Percentiles rank a stretch among this genome's conserved stretches.
Conservation (phyloP, 1,140 invertebrate species). For the Drosophila virilis region DNA sequence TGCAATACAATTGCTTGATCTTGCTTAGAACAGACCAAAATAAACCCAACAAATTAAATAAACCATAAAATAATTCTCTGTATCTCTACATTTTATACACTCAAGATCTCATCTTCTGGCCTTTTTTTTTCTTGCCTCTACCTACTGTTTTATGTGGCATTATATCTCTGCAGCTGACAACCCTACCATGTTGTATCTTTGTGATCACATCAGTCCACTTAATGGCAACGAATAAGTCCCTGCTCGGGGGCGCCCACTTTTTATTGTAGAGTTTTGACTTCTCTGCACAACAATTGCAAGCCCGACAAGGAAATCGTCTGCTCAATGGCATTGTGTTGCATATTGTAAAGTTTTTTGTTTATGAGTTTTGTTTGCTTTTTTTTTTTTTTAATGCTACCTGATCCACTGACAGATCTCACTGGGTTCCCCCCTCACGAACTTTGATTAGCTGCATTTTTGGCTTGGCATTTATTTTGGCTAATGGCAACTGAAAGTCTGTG, state of each 20-base stretch:
- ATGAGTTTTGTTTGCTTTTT: constrained; percentile 2
- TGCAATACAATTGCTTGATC: background rate
- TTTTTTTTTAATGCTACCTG: constrained; percentile 26
- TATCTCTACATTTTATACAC: background rate
- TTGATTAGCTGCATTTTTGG: constrained; percentile 17
- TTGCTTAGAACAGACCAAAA: background rate
- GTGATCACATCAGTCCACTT: background rate
- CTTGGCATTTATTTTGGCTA: constrained; percentile 32
- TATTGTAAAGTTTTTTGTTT: too few relatives aligned
- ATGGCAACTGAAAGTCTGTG: constrained; percentile 24
- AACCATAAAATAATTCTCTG: background rate
- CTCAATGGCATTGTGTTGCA: background rate
- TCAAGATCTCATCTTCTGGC: background rate
- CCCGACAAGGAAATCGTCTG: constrained; percentile 9
- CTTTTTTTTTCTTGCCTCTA: background rate
- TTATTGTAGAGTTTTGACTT: background rate
- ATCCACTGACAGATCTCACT: background rate
- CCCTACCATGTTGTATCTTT: constrained; percentile 6
- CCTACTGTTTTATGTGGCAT: constrained; percentile 1
- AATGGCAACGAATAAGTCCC: background rate
- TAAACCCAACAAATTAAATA: background rate
- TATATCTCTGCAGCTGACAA: background rate
- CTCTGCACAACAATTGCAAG: background rate
- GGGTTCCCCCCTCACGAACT: background rate
- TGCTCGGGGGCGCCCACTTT: background rate